Base-by-base conservation (phyloP, 1,140 invertebrate species). In the Drosophila funebris region DNA sequence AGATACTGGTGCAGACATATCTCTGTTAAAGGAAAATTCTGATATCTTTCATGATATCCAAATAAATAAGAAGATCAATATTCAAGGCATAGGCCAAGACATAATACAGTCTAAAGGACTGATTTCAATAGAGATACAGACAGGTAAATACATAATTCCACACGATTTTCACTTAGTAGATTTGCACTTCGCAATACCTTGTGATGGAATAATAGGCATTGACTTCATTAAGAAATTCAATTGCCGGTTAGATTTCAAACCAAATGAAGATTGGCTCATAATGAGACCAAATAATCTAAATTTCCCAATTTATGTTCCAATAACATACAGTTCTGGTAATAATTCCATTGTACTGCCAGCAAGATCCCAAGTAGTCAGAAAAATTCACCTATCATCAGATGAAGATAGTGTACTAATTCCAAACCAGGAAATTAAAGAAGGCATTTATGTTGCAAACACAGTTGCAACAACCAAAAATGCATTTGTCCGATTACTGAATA, bases 221-320 rank as follows among this genome's bases (percentile, higher is more conserved):
- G 41, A 56, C 16, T 56, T 66, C 24, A 66, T 53, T 22, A 50
- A 68, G 22, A 58, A 50, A 29, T 66, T 46, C 20, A 56, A 67
- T 44, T 56, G 44, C n/a, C 33, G 11, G 20, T 9, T 36, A 53
- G 9, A 37, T 22, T 50, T 61, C 7, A 50, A 50, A 24, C 20
- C 24, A 37, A 1, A 11, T 22, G 18, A 11, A 4, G 22, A 46
- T 27, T 18, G 4, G 6, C 13, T 37, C 18, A 53, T 53, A 14
- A 20, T 56, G 3, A 39, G 53, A 56, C 53, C 36, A 2, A 39
- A 56, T 22, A 41, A 53, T 22, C n/a, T n/a, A n/a, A n/a, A n/a
- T n/a, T n/a, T n/a, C n/a, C n/a, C n/a, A n/a, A n/a, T n/a, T n/a
- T n/a, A n/a, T n/a, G n/a, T n/a, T n/a, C n/a, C n/a, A n/a, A n/a